Evolutionary conservation across 23 tunicate species (phyloP).

Genomic region (Clavelina lepadiformis): DNA sequence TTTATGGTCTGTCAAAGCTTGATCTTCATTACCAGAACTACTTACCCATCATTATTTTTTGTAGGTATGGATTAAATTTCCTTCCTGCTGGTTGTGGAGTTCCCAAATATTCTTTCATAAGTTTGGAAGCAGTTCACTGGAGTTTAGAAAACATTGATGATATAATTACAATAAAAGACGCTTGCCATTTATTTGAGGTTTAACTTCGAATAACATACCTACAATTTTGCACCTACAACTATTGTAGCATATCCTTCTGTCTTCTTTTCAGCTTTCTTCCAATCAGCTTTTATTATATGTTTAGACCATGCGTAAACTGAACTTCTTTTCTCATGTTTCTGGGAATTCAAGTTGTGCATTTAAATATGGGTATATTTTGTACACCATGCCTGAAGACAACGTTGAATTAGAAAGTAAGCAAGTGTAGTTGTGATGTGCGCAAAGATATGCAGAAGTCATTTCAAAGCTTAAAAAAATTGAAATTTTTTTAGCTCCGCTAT

Average conservation of each 20-base stretch:
- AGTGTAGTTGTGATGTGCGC: too few relatives aligned
- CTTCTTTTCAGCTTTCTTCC: too few relatives aligned
- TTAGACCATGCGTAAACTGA: slow-evolving; percentile 32
- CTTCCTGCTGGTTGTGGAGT: slow-evolving; percentile 17
- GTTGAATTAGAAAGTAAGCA: too few relatives aligned
- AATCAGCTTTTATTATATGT: too few relatives aligned
- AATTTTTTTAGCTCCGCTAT: too few relatives aligned
- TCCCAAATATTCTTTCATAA: slow-evolving; percentile 31
- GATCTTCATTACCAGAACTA: too few relatives aligned
- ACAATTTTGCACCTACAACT: too few relatives aligned
- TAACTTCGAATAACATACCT: too few relatives aligned
- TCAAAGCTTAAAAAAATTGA: too few relatives aligned
- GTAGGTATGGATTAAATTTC: slow-evolving; percentile 26
- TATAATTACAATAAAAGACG: slow-evolving; percentile 14
- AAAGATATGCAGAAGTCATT: too few relatives aligned
- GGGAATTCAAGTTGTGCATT: slow-evolving; percentile 29
- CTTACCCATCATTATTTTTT: background rate
- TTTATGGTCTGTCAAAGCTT: too few relatives aligned
- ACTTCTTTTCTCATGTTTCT: slow-evolving; percentile 44
- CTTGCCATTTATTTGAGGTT: slow-evolving; percentile 49
- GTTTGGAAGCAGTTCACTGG: slow-evolving; percentile 55
- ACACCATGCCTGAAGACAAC: slow-evolving; percentile 13
- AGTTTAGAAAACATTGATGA: slow-evolving; percentile 33
- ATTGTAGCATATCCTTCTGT: background rate
- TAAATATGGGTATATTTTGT: slow-evolving; percentile 46